Conservation (phyloP, 2,797 vertebrate species). For the Melanotaenia boesemani region DNA sequence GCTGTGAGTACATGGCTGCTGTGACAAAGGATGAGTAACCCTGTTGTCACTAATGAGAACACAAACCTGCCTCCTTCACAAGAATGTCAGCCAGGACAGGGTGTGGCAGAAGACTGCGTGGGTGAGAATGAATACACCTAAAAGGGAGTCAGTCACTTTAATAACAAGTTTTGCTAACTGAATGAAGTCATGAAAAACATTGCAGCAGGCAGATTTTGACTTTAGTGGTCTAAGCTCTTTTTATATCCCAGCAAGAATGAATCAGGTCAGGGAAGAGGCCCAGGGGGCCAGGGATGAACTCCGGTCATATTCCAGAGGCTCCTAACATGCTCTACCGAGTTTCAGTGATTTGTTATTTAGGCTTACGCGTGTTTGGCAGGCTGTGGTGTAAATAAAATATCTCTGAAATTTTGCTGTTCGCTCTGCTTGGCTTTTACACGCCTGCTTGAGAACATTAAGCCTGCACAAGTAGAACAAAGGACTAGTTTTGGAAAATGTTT, state of each 20-base stretch:
- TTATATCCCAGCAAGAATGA: constrained; percentile 63
- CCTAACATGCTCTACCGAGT: constrained; percentile 34
- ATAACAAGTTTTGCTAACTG: constrained; percentile 13
- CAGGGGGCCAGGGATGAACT: constrained; percentile 52
- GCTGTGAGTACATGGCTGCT: constrained; percentile 6
- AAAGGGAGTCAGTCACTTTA: constrained; percentile 14
- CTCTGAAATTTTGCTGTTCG: neutral
- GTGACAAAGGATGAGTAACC: constrained; percentile 50
- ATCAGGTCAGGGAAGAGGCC: constrained; percentile 63
- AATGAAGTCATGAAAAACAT: constrained; percentile 13
- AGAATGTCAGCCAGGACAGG: constrained; percentile 61
- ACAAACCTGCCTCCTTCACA: constrained; percentile 15
- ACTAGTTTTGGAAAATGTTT: constrained; percentile 5
- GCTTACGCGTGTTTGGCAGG: constrained; percentile 28
- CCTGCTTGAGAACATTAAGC: constrained; percentile 19
- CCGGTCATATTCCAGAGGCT: constrained; percentile 43
- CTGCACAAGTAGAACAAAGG: neutral
- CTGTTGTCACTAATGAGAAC: constrained; percentile 30
- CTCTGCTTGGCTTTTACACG: constrained; percentile 3
- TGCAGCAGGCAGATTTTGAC: constrained; percentile 35
- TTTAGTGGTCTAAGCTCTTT: constrained; percentile 45
- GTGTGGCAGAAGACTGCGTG: constrained; percentile 54
- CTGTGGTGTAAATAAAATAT: constrained; percentile 31
- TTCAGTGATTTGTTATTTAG: constrained; percentile 40
- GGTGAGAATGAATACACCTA: constrained; percentile 53